Percentiles rank a stretch among this genome's conserved stretches.
These are phyloP conservation scores for Pagrus major DNA, from an alignment of 2,113 vertebrate species.

Conservation along the genomic window DNA sequence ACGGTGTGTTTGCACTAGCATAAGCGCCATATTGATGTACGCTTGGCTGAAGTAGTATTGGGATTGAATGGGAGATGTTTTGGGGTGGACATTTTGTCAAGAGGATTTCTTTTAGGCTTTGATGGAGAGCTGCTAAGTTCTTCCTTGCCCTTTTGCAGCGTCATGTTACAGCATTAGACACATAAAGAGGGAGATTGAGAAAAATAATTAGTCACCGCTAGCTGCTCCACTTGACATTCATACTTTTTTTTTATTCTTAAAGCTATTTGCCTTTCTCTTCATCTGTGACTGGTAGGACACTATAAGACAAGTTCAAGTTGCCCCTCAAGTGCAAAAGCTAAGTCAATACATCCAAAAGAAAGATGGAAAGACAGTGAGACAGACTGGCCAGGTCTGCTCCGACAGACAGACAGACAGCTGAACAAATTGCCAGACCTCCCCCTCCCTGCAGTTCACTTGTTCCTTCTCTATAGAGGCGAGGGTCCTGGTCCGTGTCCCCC, in stretches of 20 bases:
- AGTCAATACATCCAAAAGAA: constrained; percentile 53
- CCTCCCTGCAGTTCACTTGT: constrained; percentile 79
- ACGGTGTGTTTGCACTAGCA: constrained; percentile 70
- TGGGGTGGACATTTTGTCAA: constrained; percentile 56
- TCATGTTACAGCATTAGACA: constrained; percentile 8
- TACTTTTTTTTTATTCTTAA: constrained; percentile 14
- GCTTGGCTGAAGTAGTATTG: constrained; percentile 64
- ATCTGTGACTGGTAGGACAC: constrained; percentile 13
- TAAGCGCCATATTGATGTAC: constrained; percentile 67
- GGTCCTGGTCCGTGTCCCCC: constrained; percentile 72
- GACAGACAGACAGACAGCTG: constrained; percentile 76
- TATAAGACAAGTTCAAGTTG: constrained; percentile 40
- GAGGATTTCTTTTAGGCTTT: constrained; percentile 51
- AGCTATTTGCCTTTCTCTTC: constrained; percentile 28
- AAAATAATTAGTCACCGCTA: not conserved
- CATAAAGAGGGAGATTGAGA: not conserved
- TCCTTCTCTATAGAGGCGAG: constrained; percentile 70
- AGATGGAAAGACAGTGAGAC: constrained; percentile 50
- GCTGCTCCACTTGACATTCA: not conserved
- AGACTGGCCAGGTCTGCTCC: constrained; percentile 42
- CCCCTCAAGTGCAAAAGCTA: constrained; percentile 45
- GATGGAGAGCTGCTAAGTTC: not conserved
- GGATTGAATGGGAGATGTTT: constrained; percentile 61
- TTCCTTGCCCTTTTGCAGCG: constrained; percentile 11
- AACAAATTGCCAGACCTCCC: constrained; percentile 80